Conservation (phyloP, 2,888 invertebrate genomes). For the Tetranychus piercei region DNA sequence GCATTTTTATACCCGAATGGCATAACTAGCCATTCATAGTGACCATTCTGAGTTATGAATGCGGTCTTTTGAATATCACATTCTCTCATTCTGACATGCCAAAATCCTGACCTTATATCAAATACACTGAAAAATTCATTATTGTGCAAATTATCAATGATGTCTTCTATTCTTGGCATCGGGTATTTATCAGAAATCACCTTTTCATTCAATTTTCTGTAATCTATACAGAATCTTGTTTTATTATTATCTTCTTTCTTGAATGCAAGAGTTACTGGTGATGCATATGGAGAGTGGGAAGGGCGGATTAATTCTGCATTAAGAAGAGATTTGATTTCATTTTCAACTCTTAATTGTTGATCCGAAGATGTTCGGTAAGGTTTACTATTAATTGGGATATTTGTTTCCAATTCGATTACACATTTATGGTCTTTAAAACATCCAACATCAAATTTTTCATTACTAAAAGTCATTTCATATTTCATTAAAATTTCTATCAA, state of each 20-base stretch:
- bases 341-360: neutral
- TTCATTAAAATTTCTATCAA: too few relatives aligned
- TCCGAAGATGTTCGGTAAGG: neutral
- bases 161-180: slow-evolving; percentile 16
- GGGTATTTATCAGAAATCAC: slow-evolving; percentile 12
- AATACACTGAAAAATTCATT: slow-evolving; percentile 6
- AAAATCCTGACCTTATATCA: slow-evolving; percentile 12
- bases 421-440: neutral
- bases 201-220: slow-evolving; percentile 9
- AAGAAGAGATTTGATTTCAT: neutral
- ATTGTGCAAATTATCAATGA: neutral
- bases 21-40: slow-evolving; percentile 14
- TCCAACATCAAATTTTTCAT: neutral
- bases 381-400: neutral
- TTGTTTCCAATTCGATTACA: neutral
- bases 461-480: too few relatives aligned
- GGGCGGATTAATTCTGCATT: neutral
- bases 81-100: neutral
- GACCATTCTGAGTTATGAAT: slow-evolving; percentile 14
- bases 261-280: slow-evolving; percentile 11
- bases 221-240: slow-evolving; percentile 16
- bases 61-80: slow-evolving; percentile 8
- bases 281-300: slow-evolving; percentile 5
- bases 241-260: slow-evolving; percentile 14
- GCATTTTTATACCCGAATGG: slow-evolving; percentile 18